Evolutionary conservation across 2,888 invertebrate species (phyloP).

Genomic region (Acrobasis repandana): DNA sequence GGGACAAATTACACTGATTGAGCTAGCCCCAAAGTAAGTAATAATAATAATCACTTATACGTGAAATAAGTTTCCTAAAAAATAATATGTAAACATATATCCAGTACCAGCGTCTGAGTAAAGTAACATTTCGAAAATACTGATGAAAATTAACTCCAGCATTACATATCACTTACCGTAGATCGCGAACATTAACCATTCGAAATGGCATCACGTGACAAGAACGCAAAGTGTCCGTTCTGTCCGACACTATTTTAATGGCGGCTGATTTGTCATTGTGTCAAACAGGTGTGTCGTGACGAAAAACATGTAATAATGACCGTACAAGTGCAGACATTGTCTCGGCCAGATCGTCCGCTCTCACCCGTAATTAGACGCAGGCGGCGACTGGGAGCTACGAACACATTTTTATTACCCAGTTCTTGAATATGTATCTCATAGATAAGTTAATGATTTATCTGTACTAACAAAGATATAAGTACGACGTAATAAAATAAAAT

Average conservation of each 20-base stretch:
- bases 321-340: constrained; percentile 64
- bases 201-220: constrained; percentile 32
- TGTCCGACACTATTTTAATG: constrained; percentile 50
- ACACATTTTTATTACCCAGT: not conserved
- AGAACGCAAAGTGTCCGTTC: constrained; percentile 47
- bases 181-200: constrained; percentile 16
- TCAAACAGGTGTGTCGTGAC: constrained; percentile 64
- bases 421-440: not conserved
- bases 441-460: not conserved
- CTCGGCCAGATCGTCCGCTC: constrained; percentile 53
- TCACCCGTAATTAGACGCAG: constrained; percentile 61
- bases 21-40: too few relatives aligned
- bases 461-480: too few relatives aligned
- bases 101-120: too few relatives aligned
- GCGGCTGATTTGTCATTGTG: constrained; percentile 55
- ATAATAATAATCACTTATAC: too few relatives aligned
- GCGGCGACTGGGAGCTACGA: constrained; percentile 36
- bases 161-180: not conserved
- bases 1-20: too few relatives aligned
- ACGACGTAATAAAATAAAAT: too few relatives aligned
- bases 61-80: too few relatives aligned
- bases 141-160: not conserved
- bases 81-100: too few relatives aligned
- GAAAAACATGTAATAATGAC: constrained; percentile 62
- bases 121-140: not conserved